Percentiles rank a stretch among this genome's conserved stretches.
Conservation (phyloP, 2,113 vertebrate species). For the Ophthalmolycus amberensis region DNA sequence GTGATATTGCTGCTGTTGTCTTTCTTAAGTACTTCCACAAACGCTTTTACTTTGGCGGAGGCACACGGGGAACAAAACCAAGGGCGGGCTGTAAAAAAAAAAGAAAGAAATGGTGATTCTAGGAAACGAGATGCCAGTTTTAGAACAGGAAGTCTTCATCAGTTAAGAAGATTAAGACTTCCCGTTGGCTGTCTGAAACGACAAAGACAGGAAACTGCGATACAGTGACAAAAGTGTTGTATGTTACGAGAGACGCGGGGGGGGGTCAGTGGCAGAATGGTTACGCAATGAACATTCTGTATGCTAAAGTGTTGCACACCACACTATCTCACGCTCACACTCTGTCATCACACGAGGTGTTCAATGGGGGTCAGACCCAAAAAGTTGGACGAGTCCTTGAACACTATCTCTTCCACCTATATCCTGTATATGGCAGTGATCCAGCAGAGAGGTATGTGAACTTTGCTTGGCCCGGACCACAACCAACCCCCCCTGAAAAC, state of each 20-base stretch:
- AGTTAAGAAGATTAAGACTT: constrained; percentile 62
- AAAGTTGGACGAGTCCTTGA: constrained; percentile 2
- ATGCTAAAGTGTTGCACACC: background rate
- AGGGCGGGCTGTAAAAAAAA: constrained; percentile 36
- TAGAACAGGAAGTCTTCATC: constrained; percentile 48
- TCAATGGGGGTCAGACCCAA: background rate
- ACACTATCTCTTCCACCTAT: constrained; percentile 41
- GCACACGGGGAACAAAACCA: constrained; percentile 23
- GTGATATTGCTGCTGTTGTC: background rate
- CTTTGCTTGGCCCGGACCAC: constrained; percentile 60
- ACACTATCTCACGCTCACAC: background rate
- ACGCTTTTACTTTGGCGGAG: constrained; percentile 12
- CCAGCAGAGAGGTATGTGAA: constrained; percentile 76
- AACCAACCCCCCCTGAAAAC: constrained; percentile 38
- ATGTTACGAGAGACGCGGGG: background rate
- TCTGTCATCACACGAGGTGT: background rate
- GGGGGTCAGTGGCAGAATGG: background rate
- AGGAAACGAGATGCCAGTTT: constrained; percentile 65
- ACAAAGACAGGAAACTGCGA: constrained; percentile 67
- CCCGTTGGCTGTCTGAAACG: constrained; percentile 62
- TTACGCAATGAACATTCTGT: background rate
- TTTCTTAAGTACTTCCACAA: background rate
- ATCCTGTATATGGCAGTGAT: constrained; percentile 63
- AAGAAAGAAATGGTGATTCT: constrained; percentile 48
- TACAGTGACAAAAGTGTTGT: constrained; percentile 10